Evolutionary conservation across 1,140 invertebrate genomes (phyloP), one percentile per base, ranked within the genome.

Genomic region (Drosophila quadrilineata): DNA sequence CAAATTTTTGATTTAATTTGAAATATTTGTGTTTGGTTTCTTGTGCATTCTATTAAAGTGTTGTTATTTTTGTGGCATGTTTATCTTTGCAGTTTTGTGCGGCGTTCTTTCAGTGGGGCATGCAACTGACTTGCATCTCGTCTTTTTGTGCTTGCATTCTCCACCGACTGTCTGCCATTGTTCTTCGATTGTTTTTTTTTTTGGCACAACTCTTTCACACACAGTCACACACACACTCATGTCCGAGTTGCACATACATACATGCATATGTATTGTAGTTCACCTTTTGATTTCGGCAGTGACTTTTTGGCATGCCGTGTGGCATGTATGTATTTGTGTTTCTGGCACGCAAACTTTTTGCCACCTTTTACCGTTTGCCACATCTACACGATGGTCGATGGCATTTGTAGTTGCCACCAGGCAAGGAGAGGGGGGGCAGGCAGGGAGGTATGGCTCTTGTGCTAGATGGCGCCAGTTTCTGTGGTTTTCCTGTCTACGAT

Each of bases 261-360:
- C 21, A 24, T 41, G 24, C n/a, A 43, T 17, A n/a, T n/a, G n/a
- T n/a, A n/a, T n/a, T n/a, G n/a, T 21, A 48, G 35, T 45, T 54
- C 41, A 60, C 64, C 64, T 67, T 67, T 60, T 52, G 64, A 60
- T 65, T 68, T 62, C 16, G 41, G 40, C 43, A 38, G 56, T 62
- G 57, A 67, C 64, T 67, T 67, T 67, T 67, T 67, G 64, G 64
- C 64, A 52, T 62, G 29, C n/a, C n/a, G n/a, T n/a, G n/a, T n/a
- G n/a, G n/a, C n/a, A n/a, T 24, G 12, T 46, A 10, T 35, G 26
- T 53, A 6, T 29, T 16, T 56, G 50, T 46, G 69, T 64, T 49
- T 70, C 79, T 79, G 75, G 75, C 75, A 79, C 75, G 75, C 75
- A 79, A 79, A 79, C 59, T 79, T 79, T n/a, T 65, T 79, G 50